Percentiles rank a stretch among this genome's conserved stretches.
Evolutionary conservation across 2,888 invertebrate species (phyloP).

Genomic region (Drosophila anomalata): DNA sequence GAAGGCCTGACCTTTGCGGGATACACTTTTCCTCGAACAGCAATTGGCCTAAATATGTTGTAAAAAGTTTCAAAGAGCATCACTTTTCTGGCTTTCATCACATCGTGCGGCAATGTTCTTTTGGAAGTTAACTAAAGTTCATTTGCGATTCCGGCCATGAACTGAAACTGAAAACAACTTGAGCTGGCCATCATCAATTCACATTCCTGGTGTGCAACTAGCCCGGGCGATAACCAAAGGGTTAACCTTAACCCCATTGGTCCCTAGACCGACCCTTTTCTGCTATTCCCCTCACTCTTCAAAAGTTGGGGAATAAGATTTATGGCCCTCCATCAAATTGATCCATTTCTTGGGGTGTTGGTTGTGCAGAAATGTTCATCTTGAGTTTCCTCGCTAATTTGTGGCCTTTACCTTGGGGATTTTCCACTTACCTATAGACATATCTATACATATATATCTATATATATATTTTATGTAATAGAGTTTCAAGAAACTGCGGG

Average conservation of each 20-base stretch:
- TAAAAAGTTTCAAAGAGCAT: background rate
- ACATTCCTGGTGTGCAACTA: slow-evolving; percentile 19
- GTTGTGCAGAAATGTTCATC: background rate
- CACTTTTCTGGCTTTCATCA: slow-evolving; percentile 11
- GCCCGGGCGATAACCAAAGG: slow-evolving; percentile 18
- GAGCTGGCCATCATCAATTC: slow-evolving; percentile 27
- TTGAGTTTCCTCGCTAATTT: slow-evolving; percentile 39
- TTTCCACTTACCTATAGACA: background rate
- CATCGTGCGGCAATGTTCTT: background rate
- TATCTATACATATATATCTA: background rate
- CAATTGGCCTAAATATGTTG: slow-evolving; percentile 1
- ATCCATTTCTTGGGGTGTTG: slow-evolving; percentile 21
- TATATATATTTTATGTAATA: slow-evolving; percentile 12
- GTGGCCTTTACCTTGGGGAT: slow-evolving; percentile 34
- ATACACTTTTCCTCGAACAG: background rate
- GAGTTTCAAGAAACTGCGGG: slow-evolving; percentile 47
- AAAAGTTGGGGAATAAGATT: slow-evolving; percentile 6
- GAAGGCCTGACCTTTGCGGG: background rate
- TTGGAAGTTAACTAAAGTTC: slow-evolving; percentile 14
- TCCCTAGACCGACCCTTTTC: background rate
- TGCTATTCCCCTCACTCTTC: background rate
- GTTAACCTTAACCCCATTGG: slow-evolving; percentile 20
- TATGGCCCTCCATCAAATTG: slow-evolving; percentile 35
- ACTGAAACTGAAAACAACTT: background rate
- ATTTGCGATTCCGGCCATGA: slow-evolving; percentile 32